Percentiles rank a stretch among this genome's conserved stretches.
Conservation (phyloP, 2,888 invertebrate species). For the Anaspis maculata region DNA sequence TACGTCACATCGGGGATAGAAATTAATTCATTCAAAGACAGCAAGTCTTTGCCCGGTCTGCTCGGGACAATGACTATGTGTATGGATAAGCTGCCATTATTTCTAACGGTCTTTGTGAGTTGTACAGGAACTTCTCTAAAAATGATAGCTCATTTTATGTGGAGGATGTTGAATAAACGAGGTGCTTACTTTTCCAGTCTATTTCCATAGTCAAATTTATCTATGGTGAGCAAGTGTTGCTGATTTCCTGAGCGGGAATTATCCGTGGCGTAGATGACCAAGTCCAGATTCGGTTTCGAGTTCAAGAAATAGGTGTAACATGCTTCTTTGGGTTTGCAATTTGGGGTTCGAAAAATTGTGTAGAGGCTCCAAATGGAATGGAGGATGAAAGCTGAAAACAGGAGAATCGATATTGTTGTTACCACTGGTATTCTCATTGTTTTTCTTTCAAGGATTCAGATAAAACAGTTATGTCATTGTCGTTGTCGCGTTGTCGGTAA, state of each 20-base stretch:
- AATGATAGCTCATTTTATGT: conserved; percentile 14
- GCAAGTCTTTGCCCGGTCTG: conserved; percentile 45
- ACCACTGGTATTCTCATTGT: conserved; percentile 45
- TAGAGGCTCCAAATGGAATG: conserved; percentile 71
- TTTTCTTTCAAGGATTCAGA: no score
- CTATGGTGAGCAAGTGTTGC: conserved; percentile 50
- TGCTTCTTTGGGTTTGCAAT: conserved; percentile 54
- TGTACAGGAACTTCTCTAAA: conserved; percentile 58
- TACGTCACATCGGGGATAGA: conserved; percentile 53
- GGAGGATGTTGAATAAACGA: conserved; percentile 1
- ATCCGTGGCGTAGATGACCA: conserved; percentile 61
- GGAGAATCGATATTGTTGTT: conserved; percentile 52
- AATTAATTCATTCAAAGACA: conserved; percentile 50
- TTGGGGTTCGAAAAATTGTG: conserved; percentile 62
- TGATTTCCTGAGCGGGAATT: conserved; percentile 50
- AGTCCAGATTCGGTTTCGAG: conserved; percentile 58
- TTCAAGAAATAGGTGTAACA: conserved; percentile 66
- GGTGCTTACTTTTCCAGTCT: conserved; percentile 43
- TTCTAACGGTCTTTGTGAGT: conserved; percentile 64
- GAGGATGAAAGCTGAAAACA: conserved; percentile 61
- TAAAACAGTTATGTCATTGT: no score
- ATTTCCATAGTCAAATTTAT: conserved; percentile 59
- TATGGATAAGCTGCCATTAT: conserved; percentile 78
- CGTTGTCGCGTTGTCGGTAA: no score
- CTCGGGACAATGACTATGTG: conserved; percentile 63